Percentiles rank a stretch among this genome's conserved stretches.
These are phyloP conservation scores for Conus ventricosus DNA, from an alignment of 1,140 invertebrate species.

Conservation along the genomic window DNA sequence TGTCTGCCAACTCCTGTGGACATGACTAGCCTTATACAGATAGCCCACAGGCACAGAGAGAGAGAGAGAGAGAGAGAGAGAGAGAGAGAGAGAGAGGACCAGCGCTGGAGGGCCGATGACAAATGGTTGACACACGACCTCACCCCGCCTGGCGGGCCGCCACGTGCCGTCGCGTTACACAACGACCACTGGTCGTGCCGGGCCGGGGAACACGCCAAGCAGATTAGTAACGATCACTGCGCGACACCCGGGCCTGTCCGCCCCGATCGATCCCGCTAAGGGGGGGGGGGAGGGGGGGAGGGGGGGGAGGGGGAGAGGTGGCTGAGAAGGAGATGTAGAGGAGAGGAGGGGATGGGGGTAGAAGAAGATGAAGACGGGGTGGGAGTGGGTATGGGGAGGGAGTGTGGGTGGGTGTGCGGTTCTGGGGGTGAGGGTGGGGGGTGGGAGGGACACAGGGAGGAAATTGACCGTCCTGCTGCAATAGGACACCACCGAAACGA, in stretches of 20 bases:
- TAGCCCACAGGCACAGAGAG: background rate
- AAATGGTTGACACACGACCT: constrained; percentile 40
- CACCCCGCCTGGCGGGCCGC: background rate
- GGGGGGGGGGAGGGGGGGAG: background rate
- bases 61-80: background rate
- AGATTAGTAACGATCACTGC: constrained; percentile 43
- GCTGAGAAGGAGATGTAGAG: too few relatives aligned
- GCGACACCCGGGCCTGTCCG: constrained; percentile 20
- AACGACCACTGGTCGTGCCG: background rate
- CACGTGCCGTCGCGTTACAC: constrained; percentile 34
- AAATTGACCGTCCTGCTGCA: too few relatives aligned
- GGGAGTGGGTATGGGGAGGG: too few relatives aligned
- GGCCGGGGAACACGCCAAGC: constrained; percentile 29
- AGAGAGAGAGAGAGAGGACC: background rate
- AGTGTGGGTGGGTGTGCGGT: too few relatives aligned
- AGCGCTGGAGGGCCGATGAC: constrained; percentile 25
- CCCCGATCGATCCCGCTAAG: constrained; percentile 7
- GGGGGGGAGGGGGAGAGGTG: too few relatives aligned
- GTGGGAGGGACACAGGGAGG: too few relatives aligned
- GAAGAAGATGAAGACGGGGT: too few relatives aligned
- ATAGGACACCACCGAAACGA: too few relatives aligned
- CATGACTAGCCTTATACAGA: too few relatives aligned
- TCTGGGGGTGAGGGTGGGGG: too few relatives aligned
- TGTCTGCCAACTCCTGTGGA: too few relatives aligned
- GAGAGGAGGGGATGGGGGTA: too few relatives aligned